Conservation (phyloP, 2,888 invertebrate genomes). For the Furcula furcula region DNA sequence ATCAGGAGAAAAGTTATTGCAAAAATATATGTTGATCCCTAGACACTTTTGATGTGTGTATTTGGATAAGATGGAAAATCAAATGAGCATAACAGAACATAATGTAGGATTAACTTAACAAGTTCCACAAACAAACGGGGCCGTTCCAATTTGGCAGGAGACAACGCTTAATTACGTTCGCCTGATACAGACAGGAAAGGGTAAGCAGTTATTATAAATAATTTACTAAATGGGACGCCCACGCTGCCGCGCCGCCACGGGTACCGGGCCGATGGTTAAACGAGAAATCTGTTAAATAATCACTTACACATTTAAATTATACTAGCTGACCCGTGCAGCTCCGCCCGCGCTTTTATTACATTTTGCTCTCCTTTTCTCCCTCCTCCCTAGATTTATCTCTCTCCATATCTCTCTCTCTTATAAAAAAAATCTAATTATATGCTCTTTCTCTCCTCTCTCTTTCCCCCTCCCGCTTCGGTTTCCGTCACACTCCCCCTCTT, state of each 20-base stretch:
- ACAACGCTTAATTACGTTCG: conserved; percentile 52
- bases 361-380: too few species aligned
- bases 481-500: too few species aligned
- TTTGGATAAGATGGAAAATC: too few species aligned
- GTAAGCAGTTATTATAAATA: conserved; percentile 52
- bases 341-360: too few species aligned
- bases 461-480: too few species aligned
- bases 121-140: conserved; percentile 28
- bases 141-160: conserved; percentile 40
- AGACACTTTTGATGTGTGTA: too few species aligned
- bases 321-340: background rate
- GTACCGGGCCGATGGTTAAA: conserved; percentile 20
- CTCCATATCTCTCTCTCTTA: too few species aligned
- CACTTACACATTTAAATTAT: conserved; percentile 4
- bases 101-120: conserved; percentile 24
- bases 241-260: conserved; percentile 8
- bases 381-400: too few species aligned
- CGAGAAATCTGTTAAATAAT: conserved; percentile 22
- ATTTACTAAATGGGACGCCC: conserved; percentile 41
- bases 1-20: too few species aligned
- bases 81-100: conserved; percentile 13
- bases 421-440: too few species aligned
- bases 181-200: conserved; percentile 47
- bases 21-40: too few species aligned
- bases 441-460: too few species aligned